Conservation (phyloP, 53 echinoderm and acorn worm species). For the Holothuria scabra region DNA sequence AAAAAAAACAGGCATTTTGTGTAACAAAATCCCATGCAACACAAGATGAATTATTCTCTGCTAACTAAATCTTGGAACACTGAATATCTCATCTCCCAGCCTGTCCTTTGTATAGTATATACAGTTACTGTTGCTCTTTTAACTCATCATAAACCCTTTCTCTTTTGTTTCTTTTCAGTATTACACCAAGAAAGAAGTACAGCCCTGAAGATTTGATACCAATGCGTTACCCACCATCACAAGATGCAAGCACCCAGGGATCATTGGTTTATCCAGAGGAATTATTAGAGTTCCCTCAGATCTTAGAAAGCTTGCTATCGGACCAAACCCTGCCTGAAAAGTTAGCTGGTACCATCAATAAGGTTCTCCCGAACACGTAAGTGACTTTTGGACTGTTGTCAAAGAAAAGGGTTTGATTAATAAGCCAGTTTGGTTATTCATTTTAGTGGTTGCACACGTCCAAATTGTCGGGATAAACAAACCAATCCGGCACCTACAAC, state of each 20-base stretch:
- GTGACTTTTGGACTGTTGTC: neutral
- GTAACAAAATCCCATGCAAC: no score
- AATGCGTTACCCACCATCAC: conserved; percentile 1
- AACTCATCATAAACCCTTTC: neutral
- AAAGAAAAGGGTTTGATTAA: no score
- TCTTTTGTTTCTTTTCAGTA: neutral
- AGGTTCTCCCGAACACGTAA: conserved; percentile 61
- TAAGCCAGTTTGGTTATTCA: no score
- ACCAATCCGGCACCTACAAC: no score
- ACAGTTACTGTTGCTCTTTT: neutral
- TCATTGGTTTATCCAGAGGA: conserved; percentile 47
- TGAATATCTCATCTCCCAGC: no score
- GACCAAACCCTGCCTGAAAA: conserved; percentile 75
- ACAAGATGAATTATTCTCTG: no score
- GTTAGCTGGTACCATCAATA: conserved; percentile 90
- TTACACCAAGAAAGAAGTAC: conserved; percentile 20
- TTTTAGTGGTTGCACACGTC: no score
- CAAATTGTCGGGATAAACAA: no score
- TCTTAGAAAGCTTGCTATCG: conserved; percentile 69
- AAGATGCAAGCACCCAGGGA: neutral
- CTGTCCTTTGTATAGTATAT: no score
- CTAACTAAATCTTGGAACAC: no score
- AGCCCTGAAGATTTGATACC: conserved; percentile 1
- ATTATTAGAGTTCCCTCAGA: conserved; percentile 55
- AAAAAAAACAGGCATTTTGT: no score